Evolutionary conservation across 2,797 vertebrate genomes (phyloP).

Genomic region (Crenichthys baileyi): DNA sequence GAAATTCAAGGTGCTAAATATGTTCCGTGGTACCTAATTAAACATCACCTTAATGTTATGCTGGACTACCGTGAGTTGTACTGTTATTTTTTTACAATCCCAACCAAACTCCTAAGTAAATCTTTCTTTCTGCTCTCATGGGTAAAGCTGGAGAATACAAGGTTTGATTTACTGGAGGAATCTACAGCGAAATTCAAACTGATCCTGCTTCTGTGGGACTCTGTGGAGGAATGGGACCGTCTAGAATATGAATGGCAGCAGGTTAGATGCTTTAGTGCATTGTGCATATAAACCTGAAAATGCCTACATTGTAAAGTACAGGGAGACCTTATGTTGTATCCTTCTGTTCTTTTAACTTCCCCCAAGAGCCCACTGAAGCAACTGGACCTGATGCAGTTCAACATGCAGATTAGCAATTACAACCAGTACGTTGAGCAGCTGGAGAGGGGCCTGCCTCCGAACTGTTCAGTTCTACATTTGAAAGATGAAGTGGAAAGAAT

Average conservation of each 20-base stretch:
- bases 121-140: neutral
- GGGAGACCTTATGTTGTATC: constrained; percentile 27
- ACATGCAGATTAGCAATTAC: constrained; percentile 82
- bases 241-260: constrained; percentile 81
- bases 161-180: constrained; percentile 83
- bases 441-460: constrained; percentile 86
- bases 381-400: constrained; percentile 83
- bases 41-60: neutral
- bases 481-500: constrained; percentile 84
- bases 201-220: constrained; percentile 85
- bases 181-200: constrained; percentile 82
- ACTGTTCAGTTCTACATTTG: constrained; percentile 81
- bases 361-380: constrained; percentile 71
- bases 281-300: neutral
- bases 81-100: neutral
- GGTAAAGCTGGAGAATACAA: constrained; percentile 85
- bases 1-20: constrained; percentile 85
- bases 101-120: neutral
- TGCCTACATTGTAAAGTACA: neutral
- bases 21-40: neutral
- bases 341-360: constrained; percentile 9
- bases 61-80: neutral
- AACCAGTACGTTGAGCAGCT: constrained; percentile 83
- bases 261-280: constrained; percentile 64
- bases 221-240: constrained; percentile 84